These are phyloP conservation scores for Pseudachorutes palmiensis DNA, from an alignment of 1,140 invertebrate species.

Conservation along the genomic window DNA sequence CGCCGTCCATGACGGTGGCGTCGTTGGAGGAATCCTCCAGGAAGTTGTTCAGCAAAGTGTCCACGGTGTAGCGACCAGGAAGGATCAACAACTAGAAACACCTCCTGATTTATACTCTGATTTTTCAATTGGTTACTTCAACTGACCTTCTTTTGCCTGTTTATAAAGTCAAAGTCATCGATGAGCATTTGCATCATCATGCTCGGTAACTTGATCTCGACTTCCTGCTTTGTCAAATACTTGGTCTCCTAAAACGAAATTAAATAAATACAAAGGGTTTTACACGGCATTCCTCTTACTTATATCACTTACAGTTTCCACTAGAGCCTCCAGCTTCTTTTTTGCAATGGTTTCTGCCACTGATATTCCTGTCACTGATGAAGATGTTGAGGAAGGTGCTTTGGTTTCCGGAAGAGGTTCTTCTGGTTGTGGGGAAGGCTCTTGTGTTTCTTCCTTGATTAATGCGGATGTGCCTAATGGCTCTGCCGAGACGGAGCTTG, in stretches of 20 bases:
- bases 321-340: not conserved
- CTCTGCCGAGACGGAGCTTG: too few relatives aligned
- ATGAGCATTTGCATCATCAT: not conserved
- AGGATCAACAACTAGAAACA: not conserved
- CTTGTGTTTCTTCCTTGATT: too few relatives aligned
- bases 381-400: not conserved
- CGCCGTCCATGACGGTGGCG: not conserved
- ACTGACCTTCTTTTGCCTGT: not conserved
- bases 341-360: not conserved
- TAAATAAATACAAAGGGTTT: too few relatives aligned
- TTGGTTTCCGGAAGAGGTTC: too few relatives aligned
- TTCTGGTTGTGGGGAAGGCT: too few relatives aligned
- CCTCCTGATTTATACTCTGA: not conserved
- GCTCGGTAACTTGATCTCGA: not conserved
- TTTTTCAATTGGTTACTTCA: too few relatives aligned
- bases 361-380: too few relatives aligned
- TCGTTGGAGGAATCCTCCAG: not conserved
- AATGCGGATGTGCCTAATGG: too few relatives aligned
- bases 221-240: not conserved
- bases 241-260: not conserved
- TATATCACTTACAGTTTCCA: not conserved
- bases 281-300: too few relatives aligned
- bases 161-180: not conserved
- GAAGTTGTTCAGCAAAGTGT: not conserved
- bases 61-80: not conserved